Conservation (phyloP, 2,888 invertebrate species). For the Conomelus anceps region DNA sequence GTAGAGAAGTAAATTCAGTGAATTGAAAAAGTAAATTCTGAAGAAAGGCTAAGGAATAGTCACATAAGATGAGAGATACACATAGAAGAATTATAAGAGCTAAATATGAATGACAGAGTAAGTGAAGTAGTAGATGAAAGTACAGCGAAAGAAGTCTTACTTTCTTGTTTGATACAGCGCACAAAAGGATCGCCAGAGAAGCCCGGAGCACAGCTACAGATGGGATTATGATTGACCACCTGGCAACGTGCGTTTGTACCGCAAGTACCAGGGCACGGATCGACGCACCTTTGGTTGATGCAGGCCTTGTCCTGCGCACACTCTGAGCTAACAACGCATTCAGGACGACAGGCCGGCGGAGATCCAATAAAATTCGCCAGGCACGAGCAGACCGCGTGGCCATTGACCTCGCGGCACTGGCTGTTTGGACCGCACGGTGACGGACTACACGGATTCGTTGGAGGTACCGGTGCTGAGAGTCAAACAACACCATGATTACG, state of each 20-base stretch:
- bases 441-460: constrained; percentile 50
- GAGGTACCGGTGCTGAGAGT: constrained; percentile 29
- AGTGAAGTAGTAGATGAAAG: constrained; percentile 5
- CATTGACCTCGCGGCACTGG: constrained; percentile 55
- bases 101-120: constrained; percentile 11
- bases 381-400: constrained; percentile 58
- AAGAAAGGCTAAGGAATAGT: not conserved
- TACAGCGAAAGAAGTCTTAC: constrained; percentile 35
- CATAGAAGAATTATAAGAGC: constrained; percentile 6
- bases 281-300: constrained; percentile 55
- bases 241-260: constrained; percentile 58
- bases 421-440: constrained; percentile 63
- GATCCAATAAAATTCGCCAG: constrained; percentile 55
- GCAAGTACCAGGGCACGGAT: constrained; percentile 61
- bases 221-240: constrained; percentile 61
- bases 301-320: constrained; percentile 58
- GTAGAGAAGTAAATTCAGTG: not conserved
- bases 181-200: constrained; percentile 59
- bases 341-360: constrained; percentile 58
- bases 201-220: constrained; percentile 57
- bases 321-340: constrained; percentile 59
- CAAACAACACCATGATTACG: constrained; percentile 18
- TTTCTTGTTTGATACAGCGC: constrained; percentile 42
- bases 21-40: too few species aligned
- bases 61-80: not conserved